phyloP scores from a whole-genome alignment of 2,797 vertebrate genomes.

The Pseudochirops cupreus region DNA sequence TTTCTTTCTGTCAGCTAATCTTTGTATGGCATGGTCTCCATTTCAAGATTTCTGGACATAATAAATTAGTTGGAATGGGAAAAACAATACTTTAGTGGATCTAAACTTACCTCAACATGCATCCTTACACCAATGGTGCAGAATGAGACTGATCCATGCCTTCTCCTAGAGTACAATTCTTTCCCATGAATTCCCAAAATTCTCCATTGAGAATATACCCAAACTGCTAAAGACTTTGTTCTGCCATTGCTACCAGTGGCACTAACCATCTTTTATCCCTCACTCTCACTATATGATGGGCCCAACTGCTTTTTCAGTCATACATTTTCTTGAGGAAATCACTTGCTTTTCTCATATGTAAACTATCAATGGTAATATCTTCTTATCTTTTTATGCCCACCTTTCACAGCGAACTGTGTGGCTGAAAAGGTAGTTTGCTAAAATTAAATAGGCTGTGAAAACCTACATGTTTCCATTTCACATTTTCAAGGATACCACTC shows the following conservation, averaged over 20 bases:
- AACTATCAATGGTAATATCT: not conserved
- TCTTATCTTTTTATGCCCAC: not conserved
- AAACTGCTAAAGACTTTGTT: not conserved
- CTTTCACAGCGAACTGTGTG: not conserved
- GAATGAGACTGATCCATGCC: not conserved
- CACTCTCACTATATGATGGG: not conserved
- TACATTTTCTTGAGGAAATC: not conserved
- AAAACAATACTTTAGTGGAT: not conserved
- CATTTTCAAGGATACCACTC: not conserved
- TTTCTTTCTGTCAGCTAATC: not conserved
- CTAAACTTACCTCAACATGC: not conserved
- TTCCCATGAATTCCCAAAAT: not conserved
- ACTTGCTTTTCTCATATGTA: not conserved
- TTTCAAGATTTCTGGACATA: not conserved
- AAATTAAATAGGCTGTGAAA: not conserved
- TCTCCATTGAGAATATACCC: not conserved
- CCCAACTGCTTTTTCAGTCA: not conserved
- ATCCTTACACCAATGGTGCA: not conserved
- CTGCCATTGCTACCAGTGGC: not conserved
- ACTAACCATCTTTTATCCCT: not conserved
- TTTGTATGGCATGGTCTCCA: not conserved
- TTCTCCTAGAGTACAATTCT: not conserved
- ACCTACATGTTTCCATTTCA: not conserved
- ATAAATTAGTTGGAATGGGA: not conserved
- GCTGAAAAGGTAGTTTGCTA: not conserved